These are phyloP conservation scores for Hybognathus amarus DNA, from an alignment of 2,797 vertebrate genomes.

Conservation along the genomic window DNA sequence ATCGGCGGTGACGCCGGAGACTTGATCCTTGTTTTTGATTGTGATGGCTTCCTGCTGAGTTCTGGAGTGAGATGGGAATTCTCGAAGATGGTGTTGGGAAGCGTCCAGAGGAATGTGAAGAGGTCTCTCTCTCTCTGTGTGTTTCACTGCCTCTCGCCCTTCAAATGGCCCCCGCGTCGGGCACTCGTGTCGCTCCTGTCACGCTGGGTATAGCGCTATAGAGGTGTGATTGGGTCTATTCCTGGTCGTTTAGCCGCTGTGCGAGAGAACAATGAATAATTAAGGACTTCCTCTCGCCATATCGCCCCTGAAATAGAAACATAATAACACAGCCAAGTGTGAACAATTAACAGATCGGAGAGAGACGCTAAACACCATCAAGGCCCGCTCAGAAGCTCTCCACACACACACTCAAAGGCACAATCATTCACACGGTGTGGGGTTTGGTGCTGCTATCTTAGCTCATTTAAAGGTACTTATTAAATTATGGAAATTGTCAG, in stretches of 20 bases:
- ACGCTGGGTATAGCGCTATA: constrained; percentile 41
- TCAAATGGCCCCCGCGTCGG: constrained; percentile 41
- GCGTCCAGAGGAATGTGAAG: neutral
- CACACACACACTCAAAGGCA: constrained; percentile 29
- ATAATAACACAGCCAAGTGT: constrained; percentile 60
- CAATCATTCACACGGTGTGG: constrained; percentile 27
- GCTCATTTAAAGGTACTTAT: constrained; percentile 40
- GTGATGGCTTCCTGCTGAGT: constrained; percentile 41
- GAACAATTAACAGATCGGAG: constrained; percentile 61
- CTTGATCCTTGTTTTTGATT: constrained; percentile 56
- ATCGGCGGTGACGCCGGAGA: constrained; percentile 9
- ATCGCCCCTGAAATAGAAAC: constrained; percentile 59
- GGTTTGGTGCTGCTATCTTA: constrained; percentile 9
- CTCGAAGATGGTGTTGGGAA: constrained; percentile 13
- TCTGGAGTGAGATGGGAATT: constrained; percentile 52
- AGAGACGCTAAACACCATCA: constrained; percentile 48
- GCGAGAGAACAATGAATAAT: constrained; percentile 62
- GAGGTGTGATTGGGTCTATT: constrained; percentile 54
- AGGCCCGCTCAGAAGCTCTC: constrained; percentile 28
- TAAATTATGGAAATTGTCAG: constrained; percentile 20
- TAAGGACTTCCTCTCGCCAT: constrained; percentile 57
- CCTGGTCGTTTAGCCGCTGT: constrained; percentile 46
- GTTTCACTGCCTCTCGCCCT: constrained; percentile 1
- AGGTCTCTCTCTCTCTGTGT: neutral
- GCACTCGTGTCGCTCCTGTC: constrained; percentile 40